A percentile compares a stretch with the other conserved stretches of the same genome.
phyloP scores from a whole-genome alignment of 2,888 invertebrate species.

The Tachina lurida region DNA sequence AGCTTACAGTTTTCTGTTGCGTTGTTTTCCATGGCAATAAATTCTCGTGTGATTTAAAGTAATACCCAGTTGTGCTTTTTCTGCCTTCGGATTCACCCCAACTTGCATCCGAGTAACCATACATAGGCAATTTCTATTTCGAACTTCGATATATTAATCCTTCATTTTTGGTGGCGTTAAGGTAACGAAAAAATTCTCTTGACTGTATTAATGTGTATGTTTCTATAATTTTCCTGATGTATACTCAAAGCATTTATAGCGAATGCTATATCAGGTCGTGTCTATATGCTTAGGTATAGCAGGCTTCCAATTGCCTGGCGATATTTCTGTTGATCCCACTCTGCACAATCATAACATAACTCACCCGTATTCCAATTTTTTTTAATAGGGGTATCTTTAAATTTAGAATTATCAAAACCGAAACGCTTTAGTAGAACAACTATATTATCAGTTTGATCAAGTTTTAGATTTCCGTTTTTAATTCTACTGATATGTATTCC shows the following conservation, averaged over 20 bases:
- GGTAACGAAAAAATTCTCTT: conserved; percentile 16
- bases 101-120: conserved; percentile 1
- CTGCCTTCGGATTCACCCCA: neutral
- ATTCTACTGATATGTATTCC: conserved; percentile 6
- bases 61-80: neutral
- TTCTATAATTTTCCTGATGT: conserved; percentile 13
- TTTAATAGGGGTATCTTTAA: conserved; percentile 1
- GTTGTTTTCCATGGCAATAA: too few species aligned
- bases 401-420: conserved; percentile 3
- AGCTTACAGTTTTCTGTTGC: too few species aligned
- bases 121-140: neutral
- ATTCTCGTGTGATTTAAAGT: too few species aligned
- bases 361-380: conserved; percentile 6
- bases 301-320: conserved; percentile 30
- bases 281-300: conserved; percentile 29
- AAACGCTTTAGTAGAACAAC: conserved; percentile 18
- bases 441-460: conserved; percentile 37
- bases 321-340: conserved; percentile 31
- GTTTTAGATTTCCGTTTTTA: conserved; percentile 18
- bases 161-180: neutral
- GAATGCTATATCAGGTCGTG: conserved; percentile 7
- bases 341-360: too few species aligned
- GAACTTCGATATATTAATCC: neutral
- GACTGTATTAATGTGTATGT: conserved; percentile 12
- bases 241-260: conserved; percentile 3